These are phyloP conservation scores for Chaetodon trifascialis DNA, from an alignment of 2,113 vertebrate species.

Conservation along the genomic window DNA sequence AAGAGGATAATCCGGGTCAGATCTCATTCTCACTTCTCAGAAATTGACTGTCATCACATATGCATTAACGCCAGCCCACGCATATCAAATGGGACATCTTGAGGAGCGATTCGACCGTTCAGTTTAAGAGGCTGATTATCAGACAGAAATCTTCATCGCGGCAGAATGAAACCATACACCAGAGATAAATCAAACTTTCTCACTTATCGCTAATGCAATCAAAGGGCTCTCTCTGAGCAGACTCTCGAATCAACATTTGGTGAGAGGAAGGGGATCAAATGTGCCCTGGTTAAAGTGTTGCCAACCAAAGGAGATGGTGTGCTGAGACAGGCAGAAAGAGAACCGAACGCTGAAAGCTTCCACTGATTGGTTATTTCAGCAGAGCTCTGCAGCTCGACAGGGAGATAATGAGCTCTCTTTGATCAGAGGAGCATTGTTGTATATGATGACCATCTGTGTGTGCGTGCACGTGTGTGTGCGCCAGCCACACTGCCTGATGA, in stretches of 20 bases:
- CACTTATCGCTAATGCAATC: slow-evolving; percentile 75
- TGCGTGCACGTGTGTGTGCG: slow-evolving; percentile 5
- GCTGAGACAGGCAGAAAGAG: slow-evolving; percentile 70
- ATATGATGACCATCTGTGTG: slow-evolving; percentile 53
- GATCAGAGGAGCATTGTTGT: slow-evolving; percentile 77
- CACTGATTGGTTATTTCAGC: slow-evolving; percentile 71
- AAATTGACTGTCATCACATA: slow-evolving; percentile 53
- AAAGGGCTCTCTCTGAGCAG: slow-evolving; percentile 64
- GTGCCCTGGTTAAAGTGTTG: slow-evolving; percentile 51
- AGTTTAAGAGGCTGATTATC: slow-evolving; percentile 68
- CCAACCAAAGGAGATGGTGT: slow-evolving; percentile 47
- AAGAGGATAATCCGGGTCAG: slow-evolving; percentile 66
- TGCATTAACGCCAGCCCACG: slow-evolving; percentile 55
- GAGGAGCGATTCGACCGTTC: slow-evolving; percentile 49
- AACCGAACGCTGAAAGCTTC: slow-evolving; percentile 44
- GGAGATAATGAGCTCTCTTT: slow-evolving; percentile 79
- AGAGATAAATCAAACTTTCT: slow-evolving; percentile 64
- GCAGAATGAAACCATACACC: slow-evolving; percentile 53
- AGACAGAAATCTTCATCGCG: slow-evolving; percentile 32
- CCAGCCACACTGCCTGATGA: slow-evolving; percentile 63
- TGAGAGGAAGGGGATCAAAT: slow-evolving; percentile 60
- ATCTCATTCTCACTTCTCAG: slow-evolving; percentile 48
- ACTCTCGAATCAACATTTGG: slow-evolving; percentile 70
- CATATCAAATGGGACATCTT: slow-evolving; percentile 59
- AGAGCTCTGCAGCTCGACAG: slow-evolving; percentile 58